Evolutionary conservation across 2,113 vertebrate genomes (phyloP), one percentile per base, ranked within the genome.

Genomic region (Phrynosoma platyrhinos): DNA sequence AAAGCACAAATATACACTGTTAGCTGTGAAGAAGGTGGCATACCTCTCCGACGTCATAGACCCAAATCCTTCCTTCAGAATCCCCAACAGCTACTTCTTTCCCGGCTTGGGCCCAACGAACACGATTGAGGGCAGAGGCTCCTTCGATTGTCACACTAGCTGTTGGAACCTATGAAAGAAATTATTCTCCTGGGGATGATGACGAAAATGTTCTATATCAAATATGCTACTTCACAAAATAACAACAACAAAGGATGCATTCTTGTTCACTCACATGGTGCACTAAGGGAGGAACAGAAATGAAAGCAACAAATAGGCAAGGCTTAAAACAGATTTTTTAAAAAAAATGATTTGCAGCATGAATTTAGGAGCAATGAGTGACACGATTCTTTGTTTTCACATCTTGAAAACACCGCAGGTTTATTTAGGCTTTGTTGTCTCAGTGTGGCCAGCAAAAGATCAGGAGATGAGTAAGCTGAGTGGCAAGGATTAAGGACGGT

Each of bases 41-140:
- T 98, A 99, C 99, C 99, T 99, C 99, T 97, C 98, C 98, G 27
- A 98, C 98, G 9, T 99, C 99, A 55, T 99, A 99, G 96, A 99
- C 97, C 98, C 99, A 99, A 83, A 99, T 97, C 14, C 98, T 97
- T 20, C 99, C 99, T 94, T 99, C 99, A 0, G 99, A 99, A 93
- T 99, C 99, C 1, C 99, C 99, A 53, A 99, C 99, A 0, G 99
- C 98, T 18, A 99, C 98, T 92, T 99, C 99, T 94, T 98, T 98
- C 82, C 99, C 99, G 79, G 97, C 98, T 18, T 98, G 97, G 1
- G 98, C 98, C 99, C 99, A 99, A 84, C 98, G 98, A 16, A 99
- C 99, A 10, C 98, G 97, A 95, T 99, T 99, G 55, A 99, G 97
- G 82, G 99, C 99, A 2, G 98, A 98, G 0, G 98, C 97, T 53